Evolutionary conservation across 2,797 vertebrate species (phyloP).

Genomic region (Danio tinwini): DNA sequence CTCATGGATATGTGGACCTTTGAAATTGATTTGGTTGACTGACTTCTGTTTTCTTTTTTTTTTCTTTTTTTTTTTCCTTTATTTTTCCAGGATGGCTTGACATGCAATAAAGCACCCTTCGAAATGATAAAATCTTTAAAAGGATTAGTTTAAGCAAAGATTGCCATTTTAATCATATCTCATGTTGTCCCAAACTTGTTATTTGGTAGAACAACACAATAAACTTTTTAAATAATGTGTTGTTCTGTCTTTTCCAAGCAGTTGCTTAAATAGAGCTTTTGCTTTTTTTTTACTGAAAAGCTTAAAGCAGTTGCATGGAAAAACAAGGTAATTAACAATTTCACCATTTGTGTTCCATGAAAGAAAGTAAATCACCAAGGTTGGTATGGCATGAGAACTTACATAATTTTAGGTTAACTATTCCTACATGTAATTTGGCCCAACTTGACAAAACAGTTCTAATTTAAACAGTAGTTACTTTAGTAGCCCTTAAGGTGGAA

Average conservation of each 20-base stretch:
- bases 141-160: conserved; percentile 9
- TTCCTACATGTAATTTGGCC: background rate
- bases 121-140: background rate
- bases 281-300: no score
- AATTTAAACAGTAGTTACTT: background rate
- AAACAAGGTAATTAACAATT: background rate
- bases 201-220: background rate
- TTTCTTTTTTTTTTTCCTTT: conserved; percentile 24
- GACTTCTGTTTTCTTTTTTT: background rate
- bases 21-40: conserved; percentile 18
- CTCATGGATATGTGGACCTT: conserved; percentile 71
- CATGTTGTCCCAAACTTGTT: background rate
- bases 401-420: background rate
- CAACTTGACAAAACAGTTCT: background rate
- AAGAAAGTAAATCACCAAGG: background rate
- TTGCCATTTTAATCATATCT: background rate
- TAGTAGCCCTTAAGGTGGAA: background rate
- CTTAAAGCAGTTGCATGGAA: background rate
- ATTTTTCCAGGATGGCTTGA: conserved; percentile 10
- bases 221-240: background rate
- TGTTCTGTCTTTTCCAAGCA: background rate
- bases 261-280: background rate
- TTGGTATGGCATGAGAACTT: background rate
- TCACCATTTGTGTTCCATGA: background rate
- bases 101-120: background rate